Conservation (phyloP, 2,113 vertebrate species). For the Scalopus aquaticus region DNA sequence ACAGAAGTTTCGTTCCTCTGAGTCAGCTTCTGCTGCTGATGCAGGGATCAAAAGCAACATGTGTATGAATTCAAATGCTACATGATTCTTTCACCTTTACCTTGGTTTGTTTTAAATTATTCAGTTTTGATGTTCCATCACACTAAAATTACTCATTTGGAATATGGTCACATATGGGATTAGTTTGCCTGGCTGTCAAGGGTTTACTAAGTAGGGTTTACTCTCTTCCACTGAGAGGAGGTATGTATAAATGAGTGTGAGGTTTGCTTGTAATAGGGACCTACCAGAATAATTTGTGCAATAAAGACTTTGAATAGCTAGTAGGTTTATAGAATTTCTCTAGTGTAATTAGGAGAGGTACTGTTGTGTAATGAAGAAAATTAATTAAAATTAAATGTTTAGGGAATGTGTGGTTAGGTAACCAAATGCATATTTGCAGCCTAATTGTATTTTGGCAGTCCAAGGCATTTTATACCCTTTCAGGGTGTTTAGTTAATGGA, state of each 20-base stretch:
- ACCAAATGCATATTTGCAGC: slow-evolving; percentile 76
- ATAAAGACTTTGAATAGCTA: slow-evolving; percentile 77
- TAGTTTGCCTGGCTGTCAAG: slow-evolving; percentile 62
- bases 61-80: slow-evolving; percentile 40
- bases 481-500: slow-evolving; percentile 74
- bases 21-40: background rate
- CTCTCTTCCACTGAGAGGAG: slow-evolving; percentile 53
- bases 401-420: slow-evolving; percentile 78
- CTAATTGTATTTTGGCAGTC: slow-evolving; percentile 78
- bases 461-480: slow-evolving; percentile 72
- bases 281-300: slow-evolving; percentile 75
- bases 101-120: slow-evolving; percentile 70
- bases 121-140: slow-evolving; percentile 56
- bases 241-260: slow-evolving; percentile 71
- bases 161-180: slow-evolving; percentile 69
- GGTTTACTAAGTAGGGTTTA: slow-evolving; percentile 77
- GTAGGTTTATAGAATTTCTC: slow-evolving; percentile 80
- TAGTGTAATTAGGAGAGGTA: slow-evolving; percentile 80
- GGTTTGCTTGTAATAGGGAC: slow-evolving; percentile 62
- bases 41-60: slow-evolving; percentile 27
- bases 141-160: slow-evolving; percentile 66
- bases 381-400: slow-evolving; percentile 81
- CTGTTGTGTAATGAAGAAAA: slow-evolving; percentile 83
- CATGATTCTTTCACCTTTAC: slow-evolving; percentile 59
- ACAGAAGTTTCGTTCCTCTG: background rate